Evolutionary conservation across 2,113 vertebrate species (phyloP), one percentile per base, ranked within the genome.

Genomic region (Syrrhaptes paradoxus): DNA sequence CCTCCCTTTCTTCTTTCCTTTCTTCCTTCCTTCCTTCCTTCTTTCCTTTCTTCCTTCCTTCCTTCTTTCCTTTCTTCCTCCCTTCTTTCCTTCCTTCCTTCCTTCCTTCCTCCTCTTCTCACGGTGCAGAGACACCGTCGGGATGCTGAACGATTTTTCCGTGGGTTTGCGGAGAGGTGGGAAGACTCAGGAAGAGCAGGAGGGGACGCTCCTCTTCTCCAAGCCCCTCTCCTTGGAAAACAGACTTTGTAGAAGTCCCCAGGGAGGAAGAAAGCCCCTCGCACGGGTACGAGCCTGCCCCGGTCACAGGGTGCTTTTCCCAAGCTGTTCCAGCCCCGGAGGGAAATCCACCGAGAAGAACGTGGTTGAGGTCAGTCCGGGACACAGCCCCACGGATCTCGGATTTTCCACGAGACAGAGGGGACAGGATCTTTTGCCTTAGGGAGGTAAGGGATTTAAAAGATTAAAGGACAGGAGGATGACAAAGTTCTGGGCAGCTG

Each of bases 101-200:
- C 57, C 67, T 46, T 10, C 54, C 34, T 58, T n/a, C 26, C 26
- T 38, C 65, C 19, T 62, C 8, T 45, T 55, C 61, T 29, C 10
- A 41, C 48, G 76, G 71, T 7, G 29, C 43, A 17, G 34, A 16
- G 41, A 36, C 54, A 71, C 13, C 29, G 36, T 61, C 6, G 28
- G 41, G 31, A 51, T 7, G 62, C 31, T 13, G 4, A 59, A 2
- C 0, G 2, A 72, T 45, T 62, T 45, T 62, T 1, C 10, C 4
- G 17, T 3, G 36, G 65, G 43, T 43, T 81, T 43, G 55, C 5
- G 26, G 20, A 58, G 10, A 49, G 31, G 7, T 7, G 32, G 49
- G 46, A n/a, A 45, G 65, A 46, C 0, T 2, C 26, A 41, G 4
- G 11, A 55, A 21, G 36, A 49, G 46, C 57, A 45, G 58, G 38